phyloP scores from a whole-genome alignment of 2,888 invertebrate genomes.

The Parasteatoda lunata region DNA sequence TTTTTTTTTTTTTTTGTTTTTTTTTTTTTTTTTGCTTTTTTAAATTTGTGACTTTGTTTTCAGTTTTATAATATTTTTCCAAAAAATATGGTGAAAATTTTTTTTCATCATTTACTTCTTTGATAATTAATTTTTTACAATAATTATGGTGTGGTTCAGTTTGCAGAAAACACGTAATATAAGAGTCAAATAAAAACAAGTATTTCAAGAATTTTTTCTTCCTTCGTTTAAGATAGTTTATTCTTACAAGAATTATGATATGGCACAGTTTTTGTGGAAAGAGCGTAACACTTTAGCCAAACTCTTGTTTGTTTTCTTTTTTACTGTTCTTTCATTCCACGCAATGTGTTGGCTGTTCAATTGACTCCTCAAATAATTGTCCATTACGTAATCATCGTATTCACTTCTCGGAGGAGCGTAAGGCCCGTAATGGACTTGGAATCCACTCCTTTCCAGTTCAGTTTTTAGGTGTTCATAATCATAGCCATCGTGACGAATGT shows the following conservation, averaged over 20 bases:
- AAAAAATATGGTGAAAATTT: no score
- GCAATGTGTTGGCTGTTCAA: neutral
- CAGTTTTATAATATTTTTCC: no score
- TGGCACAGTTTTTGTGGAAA: neutral
- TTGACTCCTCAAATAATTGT: constrained; percentile 28
- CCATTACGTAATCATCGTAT: constrained; percentile 62
- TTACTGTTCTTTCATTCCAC: constrained; percentile 2
- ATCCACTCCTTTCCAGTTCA: constrained; percentile 25
- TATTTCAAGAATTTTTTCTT: no score
- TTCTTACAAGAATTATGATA: neutral
- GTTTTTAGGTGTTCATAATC: constrained; percentile 61
- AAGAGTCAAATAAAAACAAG: no score
- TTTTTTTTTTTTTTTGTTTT: no score
- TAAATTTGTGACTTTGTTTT: no score
- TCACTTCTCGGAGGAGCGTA: constrained; percentile 46
- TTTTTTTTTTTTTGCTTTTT: no score
- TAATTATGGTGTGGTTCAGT: no score
- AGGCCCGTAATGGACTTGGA: neutral
- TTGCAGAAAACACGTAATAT: no score
- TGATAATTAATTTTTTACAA: no score
- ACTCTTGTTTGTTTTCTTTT: neutral
- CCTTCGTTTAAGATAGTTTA: no score
- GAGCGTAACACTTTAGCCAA: neutral
- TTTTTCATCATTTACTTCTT: no score
- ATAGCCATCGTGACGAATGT: constrained; percentile 64